Evolutionary conservation across 2,797 vertebrate genomes (phyloP).

Genomic region (Coluber constrictor): DNA sequence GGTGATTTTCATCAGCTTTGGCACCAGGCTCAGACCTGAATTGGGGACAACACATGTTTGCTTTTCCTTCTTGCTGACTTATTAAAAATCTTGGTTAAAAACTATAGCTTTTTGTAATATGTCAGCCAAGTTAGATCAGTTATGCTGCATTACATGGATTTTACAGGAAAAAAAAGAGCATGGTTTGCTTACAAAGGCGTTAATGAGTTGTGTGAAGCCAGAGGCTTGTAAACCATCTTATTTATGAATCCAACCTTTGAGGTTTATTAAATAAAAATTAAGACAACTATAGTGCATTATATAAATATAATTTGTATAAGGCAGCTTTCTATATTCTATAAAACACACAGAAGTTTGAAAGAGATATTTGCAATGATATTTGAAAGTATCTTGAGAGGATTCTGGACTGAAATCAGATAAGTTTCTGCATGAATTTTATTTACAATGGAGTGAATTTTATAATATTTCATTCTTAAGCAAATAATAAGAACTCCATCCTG

Average conservation of each 20-base stretch:
- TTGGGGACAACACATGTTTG: neutral
- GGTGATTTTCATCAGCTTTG: no score
- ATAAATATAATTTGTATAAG: neutral
- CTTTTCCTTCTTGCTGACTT: neutral
- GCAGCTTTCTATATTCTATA: neutral
- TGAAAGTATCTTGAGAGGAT: neutral
- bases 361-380: neutral
- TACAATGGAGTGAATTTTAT: neutral
- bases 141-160: neutral
- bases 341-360: neutral
- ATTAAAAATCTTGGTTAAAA: neutral
- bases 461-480: neutral
- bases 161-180: neutral
- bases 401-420: neutral
- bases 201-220: neutral
- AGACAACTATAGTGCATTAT: neutral
- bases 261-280: neutral
- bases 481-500: neutral
- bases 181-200: neutral
- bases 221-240: neutral
- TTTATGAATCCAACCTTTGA: neutral
- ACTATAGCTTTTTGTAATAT: neutral
- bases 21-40: no score
- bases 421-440: neutral
- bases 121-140: neutral